Percentiles rank a stretch among this genome's conserved stretches.
Conservation (phyloP, 1,140 invertebrate species). For the Ectropis grisescens region DNA sequence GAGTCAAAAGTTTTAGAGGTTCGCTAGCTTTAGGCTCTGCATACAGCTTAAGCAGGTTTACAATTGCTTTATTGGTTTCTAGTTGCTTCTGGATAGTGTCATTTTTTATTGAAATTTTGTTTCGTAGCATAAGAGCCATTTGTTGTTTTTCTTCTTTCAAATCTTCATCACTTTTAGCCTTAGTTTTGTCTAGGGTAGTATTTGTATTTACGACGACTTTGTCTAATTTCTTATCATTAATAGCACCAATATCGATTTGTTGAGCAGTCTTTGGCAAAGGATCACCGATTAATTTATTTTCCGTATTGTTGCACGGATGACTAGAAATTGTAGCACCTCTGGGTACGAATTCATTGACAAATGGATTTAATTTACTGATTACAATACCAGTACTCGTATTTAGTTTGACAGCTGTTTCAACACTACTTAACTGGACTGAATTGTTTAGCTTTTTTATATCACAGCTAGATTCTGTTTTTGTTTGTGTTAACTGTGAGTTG, state of each 20-base stretch:
- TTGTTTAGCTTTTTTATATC: too few relatives aligned
- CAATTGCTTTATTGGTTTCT: slow-evolving; percentile 36
- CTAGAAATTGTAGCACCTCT: slow-evolving; percentile 4
- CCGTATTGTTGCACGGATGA: too few relatives aligned
- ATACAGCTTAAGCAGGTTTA: slow-evolving; percentile 25
- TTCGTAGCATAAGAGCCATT: slow-evolving; percentile 19
- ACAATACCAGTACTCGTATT: slow-evolving; percentile 11
- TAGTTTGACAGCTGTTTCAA: too few relatives aligned
- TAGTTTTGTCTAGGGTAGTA: too few relatives aligned
- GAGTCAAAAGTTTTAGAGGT: slow-evolving; percentile 20
- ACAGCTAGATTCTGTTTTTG: background rate
- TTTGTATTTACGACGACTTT: slow-evolving; percentile 8
- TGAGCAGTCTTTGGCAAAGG: background rate
- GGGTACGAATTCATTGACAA: slow-evolving; percentile 32
- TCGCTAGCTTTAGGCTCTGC: slow-evolving; percentile 3
- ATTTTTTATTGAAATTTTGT: slow-evolving; percentile 21
- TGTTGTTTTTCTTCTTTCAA: slow-evolving; percentile 15
- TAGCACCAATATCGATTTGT: background rate
- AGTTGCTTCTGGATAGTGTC: slow-evolving; percentile 21
- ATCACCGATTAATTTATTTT: too few relatives aligned
- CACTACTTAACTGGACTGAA: too few relatives aligned
- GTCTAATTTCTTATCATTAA: slow-evolving; percentile 1
- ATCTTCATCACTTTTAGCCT: too few relatives aligned
- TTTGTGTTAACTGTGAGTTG: background rate
- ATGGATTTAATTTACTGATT: slow-evolving; percentile 36